These are phyloP conservation scores for Sphyrna mokarran DNA, from an alignment of 2,113 vertebrate genomes.

Conservation along the genomic window DNA sequence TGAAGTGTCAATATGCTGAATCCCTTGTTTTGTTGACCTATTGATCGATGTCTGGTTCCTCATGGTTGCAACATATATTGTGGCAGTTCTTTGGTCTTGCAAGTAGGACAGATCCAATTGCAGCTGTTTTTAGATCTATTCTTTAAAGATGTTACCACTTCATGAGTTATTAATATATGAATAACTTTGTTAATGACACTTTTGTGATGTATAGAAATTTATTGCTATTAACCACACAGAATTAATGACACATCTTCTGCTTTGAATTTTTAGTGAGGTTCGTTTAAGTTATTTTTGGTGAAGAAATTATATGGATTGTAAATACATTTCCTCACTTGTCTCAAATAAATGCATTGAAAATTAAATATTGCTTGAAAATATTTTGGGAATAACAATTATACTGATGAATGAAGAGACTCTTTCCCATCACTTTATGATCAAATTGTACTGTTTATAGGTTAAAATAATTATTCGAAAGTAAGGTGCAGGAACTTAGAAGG, in stretches of 20 bases:
- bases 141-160: not conserved
- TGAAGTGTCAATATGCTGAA: constrained; percentile 2
- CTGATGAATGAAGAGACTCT: not conserved
- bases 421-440: not conserved
- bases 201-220: not conserved
- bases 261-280: not conserved
- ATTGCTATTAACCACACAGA: not conserved
- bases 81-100: not conserved
- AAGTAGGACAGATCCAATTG: not conserved
- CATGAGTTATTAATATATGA: not conserved
- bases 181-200: not conserved
- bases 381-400: not conserved
- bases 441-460: not conserved
- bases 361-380: not conserved
- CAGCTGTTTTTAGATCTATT: not conserved
- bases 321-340: not conserved
- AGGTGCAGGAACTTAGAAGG: not conserved
- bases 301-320: not conserved
- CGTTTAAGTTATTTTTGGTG: not conserved
- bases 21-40: constrained; percentile 29
- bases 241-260: not conserved
- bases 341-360: not conserved
- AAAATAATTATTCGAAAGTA: not conserved
- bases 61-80: constrained; percentile 9
- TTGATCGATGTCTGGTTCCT: constrained; percentile 18